phyloP scores from a whole-genome alignment of 2,888 invertebrate genomes.

The Orchesella flavescens region DNA sequence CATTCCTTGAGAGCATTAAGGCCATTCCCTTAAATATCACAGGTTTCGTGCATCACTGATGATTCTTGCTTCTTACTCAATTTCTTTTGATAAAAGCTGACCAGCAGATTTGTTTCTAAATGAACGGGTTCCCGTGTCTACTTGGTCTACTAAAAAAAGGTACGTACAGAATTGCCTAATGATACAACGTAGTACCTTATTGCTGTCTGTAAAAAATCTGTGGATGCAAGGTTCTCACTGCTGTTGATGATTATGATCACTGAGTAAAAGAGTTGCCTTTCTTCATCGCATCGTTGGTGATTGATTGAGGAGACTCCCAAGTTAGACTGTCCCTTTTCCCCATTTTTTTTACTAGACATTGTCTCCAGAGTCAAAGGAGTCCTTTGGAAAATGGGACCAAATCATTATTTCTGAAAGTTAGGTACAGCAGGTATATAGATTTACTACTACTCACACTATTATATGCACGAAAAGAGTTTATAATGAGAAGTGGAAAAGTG shows the following conservation, averaged over 20 bases:
- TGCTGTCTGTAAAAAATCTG: neutral
- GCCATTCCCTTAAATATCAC: no score
- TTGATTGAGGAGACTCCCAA: conserved; percentile 66
- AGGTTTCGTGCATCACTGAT: no score
- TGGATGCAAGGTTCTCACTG: no score
- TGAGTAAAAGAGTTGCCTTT: neutral
- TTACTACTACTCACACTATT: neutral
- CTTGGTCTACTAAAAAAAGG: no score
- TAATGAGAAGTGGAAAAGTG: conserved; percentile 23
- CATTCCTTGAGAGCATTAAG: no score
- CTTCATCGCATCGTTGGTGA: conserved; percentile 41
- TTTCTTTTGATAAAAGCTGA: neutral
- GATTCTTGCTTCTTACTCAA: conserved; percentile 6
- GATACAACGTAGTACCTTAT: neutral
- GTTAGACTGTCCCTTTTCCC: conserved; percentile 41
- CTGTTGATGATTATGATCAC: no score
- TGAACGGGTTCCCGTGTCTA: conserved; percentile 22
- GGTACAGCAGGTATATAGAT: no score
- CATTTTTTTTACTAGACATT: conserved; percentile 28
- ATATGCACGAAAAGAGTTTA: conserved; percentile 29
- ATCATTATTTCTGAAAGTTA: conserved; percentile 27
- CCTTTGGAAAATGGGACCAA: neutral
- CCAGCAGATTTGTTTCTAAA: conserved; percentile 12
- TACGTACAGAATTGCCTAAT: conserved; percentile 24
- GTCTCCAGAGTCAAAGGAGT: conserved; percentile 46